Evolutionary conservation across 92 coral and sea anemone species (phyloP), one percentile per base, ranked within the genome.

Genomic region (Umimayanthus chanpuru): DNA sequence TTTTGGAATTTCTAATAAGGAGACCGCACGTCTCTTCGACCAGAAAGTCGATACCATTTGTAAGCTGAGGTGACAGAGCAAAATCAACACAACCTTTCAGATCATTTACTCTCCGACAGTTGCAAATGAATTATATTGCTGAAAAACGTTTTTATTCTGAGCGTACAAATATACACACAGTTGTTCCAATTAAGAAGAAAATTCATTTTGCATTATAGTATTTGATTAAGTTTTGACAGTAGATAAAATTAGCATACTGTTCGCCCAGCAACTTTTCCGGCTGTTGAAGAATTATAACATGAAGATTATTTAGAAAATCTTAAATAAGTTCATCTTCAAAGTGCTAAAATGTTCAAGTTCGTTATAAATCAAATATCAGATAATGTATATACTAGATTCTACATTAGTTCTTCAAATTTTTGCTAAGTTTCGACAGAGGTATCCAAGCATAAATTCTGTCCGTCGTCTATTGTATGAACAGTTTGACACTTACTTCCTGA

Each of bases 61-160:
- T 61, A 61, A 56, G 41, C 2, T 32, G 77, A 39, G 16, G 39
- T 3, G 76, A 72, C 1, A 72, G 39, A 72, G 6, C 9, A 26
- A 72, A 72, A 29, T 73, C 21, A 11, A 14, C 39, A 16, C 14
- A 20, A 53, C 58, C 77, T n/a, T 72, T 28, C 2, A 5, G 77
- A 74, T 16, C 9, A 38, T 74, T 38, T 61, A 23, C 68, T 18
- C n/a, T 21, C 68, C n/a, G 4, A 16, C 68, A 61, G 68, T 12
- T 72, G 4, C 15, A 28, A 29, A 72, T 9, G 8, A 28, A 29
- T 1, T 53, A 10, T 28, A 15, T 72, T 72, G 36, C 4, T 26
- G 76, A 72, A 72, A 26, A 10, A 72, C 76, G 76, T 72, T 72
- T n/a, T 32, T 72, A 72, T 72, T 32, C 76, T 72, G 36, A 28